These are phyloP conservation scores for Andrena praecox DNA, from an alignment of 2,888 invertebrate species.

Conservation along the genomic window DNA sequence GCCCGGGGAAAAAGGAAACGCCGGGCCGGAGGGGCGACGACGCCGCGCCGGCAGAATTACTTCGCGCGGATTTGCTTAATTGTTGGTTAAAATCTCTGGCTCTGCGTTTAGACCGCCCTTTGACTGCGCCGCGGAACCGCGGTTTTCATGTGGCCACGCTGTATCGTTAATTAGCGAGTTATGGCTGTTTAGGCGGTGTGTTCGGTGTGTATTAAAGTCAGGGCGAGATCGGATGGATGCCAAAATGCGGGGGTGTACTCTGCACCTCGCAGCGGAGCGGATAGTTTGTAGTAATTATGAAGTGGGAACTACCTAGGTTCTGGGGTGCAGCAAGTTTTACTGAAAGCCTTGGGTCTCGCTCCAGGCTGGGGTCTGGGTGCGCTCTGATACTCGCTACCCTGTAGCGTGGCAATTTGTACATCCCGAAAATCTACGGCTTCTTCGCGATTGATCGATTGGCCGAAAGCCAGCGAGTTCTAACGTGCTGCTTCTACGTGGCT, in stretches of 20 bases:
- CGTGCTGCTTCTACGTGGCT: background rate
- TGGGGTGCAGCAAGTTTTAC: no score
- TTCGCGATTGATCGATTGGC: background rate
- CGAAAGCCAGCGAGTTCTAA: background rate
- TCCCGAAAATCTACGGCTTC: background rate
- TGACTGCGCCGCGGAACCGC: background rate
- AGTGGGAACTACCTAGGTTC: no score
- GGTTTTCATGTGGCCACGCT: background rate
- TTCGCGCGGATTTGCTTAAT: conserved; percentile 34
- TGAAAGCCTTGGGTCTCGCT: no score
- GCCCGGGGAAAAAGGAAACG: conserved; percentile 13
- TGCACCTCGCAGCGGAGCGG: no score
- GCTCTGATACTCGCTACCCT: background rate
- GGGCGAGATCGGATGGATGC: no score
- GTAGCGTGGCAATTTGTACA: background rate
- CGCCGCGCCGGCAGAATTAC: conserved; percentile 15
- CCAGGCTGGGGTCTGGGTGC: background rate
- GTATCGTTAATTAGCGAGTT: no score
- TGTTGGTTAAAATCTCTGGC: conserved; percentile 34
- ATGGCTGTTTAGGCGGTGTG: no score
- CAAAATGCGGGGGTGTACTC: no score
- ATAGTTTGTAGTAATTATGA: no score
- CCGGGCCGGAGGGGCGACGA: background rate
- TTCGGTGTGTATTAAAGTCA: no score
- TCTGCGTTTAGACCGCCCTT: conserved; percentile 5